Percentiles rank a stretch among this genome's conserved stretches.
These are phyloP conservation scores for Babyrousa celebensis DNA, from an alignment of 2,797 vertebrate genomes.

Conservation along the genomic window DNA sequence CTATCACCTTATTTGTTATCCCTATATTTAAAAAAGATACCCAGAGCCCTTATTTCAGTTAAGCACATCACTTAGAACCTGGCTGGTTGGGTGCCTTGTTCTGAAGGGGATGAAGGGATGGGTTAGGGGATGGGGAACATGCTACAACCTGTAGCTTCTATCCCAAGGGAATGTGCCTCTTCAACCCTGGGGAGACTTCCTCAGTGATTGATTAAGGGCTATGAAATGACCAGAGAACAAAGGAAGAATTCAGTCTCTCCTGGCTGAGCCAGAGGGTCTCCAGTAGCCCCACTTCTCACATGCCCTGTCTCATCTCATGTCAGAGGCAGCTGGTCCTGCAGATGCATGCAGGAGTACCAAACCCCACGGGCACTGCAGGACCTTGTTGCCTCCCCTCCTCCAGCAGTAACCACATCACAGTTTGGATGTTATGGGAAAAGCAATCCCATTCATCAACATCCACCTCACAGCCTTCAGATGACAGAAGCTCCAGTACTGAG, in stretches of 20 bases:
- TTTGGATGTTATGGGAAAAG: slow-evolving; percentile 54
- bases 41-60: slow-evolving; percentile 74
- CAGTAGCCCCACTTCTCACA: slow-evolving; percentile 22
- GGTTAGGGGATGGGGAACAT: slow-evolving; percentile 14
- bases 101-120: slow-evolving; percentile 62
- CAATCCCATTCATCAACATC: slow-evolving; percentile 91
- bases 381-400: background rate
- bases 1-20: slow-evolving; percentile 77
- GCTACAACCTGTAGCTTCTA: slow-evolving; percentile 77
- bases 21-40: slow-evolving; percentile 86
- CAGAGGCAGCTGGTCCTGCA: background rate
- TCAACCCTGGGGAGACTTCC: slow-evolving; percentile 43
- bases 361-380: background rate
- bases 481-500: slow-evolving; percentile 85
- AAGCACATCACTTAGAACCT: slow-evolving; percentile 76
- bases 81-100: slow-evolving; percentile 56
- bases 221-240: slow-evolving; percentile 68
- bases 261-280: slow-evolving; percentile 61
- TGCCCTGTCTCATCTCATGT: background rate
- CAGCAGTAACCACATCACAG: slow-evolving; percentile 36
- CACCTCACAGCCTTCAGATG: slow-evolving; percentile 91
- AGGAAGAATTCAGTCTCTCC: slow-evolving; percentile 69
- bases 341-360: background rate
- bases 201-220: slow-evolving; percentile 59
- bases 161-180: slow-evolving; percentile 76